Conservation (phyloP, 53 echinoderm and acorn worm species). For the Echinometra lucunter region DNA sequence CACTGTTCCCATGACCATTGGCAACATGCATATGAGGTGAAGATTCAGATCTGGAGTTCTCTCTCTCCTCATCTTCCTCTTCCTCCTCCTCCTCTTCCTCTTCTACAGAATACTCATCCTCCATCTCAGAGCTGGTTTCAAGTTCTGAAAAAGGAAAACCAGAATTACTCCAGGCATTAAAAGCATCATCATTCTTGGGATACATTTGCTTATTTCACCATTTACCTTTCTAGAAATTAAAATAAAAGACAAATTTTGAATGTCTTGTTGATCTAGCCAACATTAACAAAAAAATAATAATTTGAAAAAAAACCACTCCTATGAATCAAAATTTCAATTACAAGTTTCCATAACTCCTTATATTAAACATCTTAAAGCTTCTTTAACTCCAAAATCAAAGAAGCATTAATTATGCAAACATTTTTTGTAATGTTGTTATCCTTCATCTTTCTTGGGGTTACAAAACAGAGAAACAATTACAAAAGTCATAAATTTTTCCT, state of each 20-base stretch:
- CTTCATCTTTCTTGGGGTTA: too few relatives aligned
- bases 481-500: neutral
- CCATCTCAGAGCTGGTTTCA: slow-evolving; percentile 48
- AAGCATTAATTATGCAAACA: too few relatives aligned
- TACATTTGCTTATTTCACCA: neutral
- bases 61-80: neutral
- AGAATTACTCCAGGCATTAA: neutral
- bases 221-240: neutral
- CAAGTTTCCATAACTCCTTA: neutral
- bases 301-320: neutral
- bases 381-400: too few relatives aligned
- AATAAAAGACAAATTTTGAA: neutral
- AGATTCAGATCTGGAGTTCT: neutral
- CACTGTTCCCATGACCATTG: slow-evolving; percentile 15
- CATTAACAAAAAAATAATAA: too few relatives aligned
- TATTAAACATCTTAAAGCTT: too few relatives aligned
- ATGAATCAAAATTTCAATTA: neutral
- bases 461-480: neutral
- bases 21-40: slow-evolving; percentile 35
- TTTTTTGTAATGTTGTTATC: too few relatives aligned
- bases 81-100: slow-evolving; percentile 45
- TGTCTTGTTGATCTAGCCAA: neutral
- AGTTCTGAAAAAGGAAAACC: neutral
- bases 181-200: neutral
- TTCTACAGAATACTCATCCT: slow-evolving; percentile 46